Conservation (phyloP, 2,797 vertebrate species). For the Cephalopachus bancanus region DNA sequence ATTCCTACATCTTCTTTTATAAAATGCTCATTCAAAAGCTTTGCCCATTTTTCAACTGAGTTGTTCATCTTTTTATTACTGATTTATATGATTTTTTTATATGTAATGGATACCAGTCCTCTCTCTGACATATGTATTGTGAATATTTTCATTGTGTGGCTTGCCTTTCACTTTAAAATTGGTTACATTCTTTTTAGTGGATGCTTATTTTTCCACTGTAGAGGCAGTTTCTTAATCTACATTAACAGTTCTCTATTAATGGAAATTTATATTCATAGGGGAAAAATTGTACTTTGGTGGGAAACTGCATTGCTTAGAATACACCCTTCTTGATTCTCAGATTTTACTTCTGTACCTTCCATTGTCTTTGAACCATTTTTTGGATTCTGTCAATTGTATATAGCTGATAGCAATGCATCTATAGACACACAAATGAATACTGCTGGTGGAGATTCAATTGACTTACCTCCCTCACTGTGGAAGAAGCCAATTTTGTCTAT, state of each 20-base stretch:
- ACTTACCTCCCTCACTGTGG: background rate
- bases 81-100: constrained; percentile 14
- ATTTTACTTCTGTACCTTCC: background rate
- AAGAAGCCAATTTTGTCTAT: constrained; percentile 50
- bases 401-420: constrained; percentile 49
- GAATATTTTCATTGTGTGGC: background rate
- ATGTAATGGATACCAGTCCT: constrained; percentile 19
- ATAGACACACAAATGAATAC: constrained; percentile 55
- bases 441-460: constrained; percentile 32
- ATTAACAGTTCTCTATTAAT: background rate
- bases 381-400: constrained; percentile 27
- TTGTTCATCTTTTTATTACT: background rate
- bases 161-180: constrained; percentile 52
- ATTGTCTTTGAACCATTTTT: background rate
- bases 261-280: constrained; percentile 16
- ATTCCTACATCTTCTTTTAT: constrained; percentile 29
- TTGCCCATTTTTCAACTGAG: constrained; percentile 37
- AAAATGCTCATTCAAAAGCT: constrained; percentile 15
- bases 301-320: constrained; percentile 58
- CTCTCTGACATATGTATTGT: constrained; percentile 16
- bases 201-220: constrained; percentile 10
- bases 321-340: constrained; percentile 36
- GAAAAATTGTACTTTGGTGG: background rate
- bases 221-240: constrained; percentile 24
- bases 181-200: constrained; percentile 37